Evolutionary conservation across 1,140 invertebrate genomes (phyloP), one percentile per base, ranked within the genome.

Genomic region (Neodiprion pinetum): DNA sequence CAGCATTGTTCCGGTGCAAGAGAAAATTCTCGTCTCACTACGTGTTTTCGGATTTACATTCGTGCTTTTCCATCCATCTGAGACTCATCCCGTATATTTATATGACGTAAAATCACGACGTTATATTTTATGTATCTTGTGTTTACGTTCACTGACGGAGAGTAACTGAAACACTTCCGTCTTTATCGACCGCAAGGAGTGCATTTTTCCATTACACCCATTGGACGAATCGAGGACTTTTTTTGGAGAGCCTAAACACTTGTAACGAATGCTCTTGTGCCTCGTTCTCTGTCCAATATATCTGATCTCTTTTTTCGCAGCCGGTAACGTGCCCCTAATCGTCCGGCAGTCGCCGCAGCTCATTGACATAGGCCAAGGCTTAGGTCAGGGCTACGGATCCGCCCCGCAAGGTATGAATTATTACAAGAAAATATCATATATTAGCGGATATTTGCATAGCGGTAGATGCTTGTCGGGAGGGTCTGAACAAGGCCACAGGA

Each of bases 401-500:
- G n/a, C 53, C n/a, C 53, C 11, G 53, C 53, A 61, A 61, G 53
- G 53, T 61, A 61, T 12, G 53, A 61, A 61, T 61, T 61, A 61
- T 61, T 61, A 5, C n/a, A 17, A 7, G 11, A 61, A 61, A 40
- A 40, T 40, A 40, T 40, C 28, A 40, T 40, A 40, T 40, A 40
- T 40, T 40, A 40, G 28, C 28, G 28, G 1, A 40, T 40, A 40
- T 40, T 40, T 40, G 28, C 28, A 40, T 17, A 17, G 53, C n/a
- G 11, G 11, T 12, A 61, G 53, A 61, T 61, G 4, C 53, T 12
- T 61, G n/a, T 61, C 53, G 53, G 53, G 2, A 40, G 28, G 53
- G 53, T 61, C 53, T 61, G 53, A 61, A 61, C 53, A 17, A 61
- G 53, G 53, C 53, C n/a, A 61, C 53, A 61, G 53, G 53, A 61